Conservation (phyloP, 2,888 invertebrate species). For the Anodontia alba region DNA sequence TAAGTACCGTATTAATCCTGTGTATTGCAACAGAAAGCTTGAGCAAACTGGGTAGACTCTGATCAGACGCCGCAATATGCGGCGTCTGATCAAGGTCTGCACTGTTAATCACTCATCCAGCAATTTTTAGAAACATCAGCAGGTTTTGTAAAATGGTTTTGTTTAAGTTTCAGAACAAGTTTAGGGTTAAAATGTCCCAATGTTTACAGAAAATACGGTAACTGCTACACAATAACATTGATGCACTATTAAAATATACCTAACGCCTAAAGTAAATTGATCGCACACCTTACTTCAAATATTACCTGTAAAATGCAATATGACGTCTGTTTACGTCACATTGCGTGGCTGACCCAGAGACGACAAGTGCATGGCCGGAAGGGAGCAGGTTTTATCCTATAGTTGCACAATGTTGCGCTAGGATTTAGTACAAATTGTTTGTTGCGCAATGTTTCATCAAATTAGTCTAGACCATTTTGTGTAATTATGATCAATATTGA, state of each 20-base stretch:
- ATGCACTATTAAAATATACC: background rate
- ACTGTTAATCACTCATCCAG: too few species aligned
- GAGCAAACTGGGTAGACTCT: too few species aligned
- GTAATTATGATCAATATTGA: background rate
- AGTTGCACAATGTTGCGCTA: background rate
- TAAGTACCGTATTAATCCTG: too few species aligned
- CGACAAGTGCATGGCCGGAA: background rate
- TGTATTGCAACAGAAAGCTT: too few species aligned
- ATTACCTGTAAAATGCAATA: background rate
- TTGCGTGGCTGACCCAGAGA: background rate
- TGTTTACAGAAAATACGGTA: too few species aligned
- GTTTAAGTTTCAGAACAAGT: too few species aligned
- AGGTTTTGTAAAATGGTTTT: too few species aligned
- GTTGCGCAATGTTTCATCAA: conserved; percentile 16
- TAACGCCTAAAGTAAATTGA: background rate
- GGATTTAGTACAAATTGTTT: conserved; percentile 6
- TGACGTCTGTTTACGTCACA: background rate
- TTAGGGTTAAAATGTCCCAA: too few species aligned
- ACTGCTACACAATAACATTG: background rate
- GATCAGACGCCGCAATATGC: too few species aligned
- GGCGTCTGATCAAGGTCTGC: too few species aligned
- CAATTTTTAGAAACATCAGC: too few species aligned
- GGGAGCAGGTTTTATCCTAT: background rate
- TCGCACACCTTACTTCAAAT: background rate
- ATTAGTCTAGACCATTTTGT: conserved; percentile 5